phyloP scores from a whole-genome alignment of 23 tunicate species.

The Trididemnum miniatum region DNA sequence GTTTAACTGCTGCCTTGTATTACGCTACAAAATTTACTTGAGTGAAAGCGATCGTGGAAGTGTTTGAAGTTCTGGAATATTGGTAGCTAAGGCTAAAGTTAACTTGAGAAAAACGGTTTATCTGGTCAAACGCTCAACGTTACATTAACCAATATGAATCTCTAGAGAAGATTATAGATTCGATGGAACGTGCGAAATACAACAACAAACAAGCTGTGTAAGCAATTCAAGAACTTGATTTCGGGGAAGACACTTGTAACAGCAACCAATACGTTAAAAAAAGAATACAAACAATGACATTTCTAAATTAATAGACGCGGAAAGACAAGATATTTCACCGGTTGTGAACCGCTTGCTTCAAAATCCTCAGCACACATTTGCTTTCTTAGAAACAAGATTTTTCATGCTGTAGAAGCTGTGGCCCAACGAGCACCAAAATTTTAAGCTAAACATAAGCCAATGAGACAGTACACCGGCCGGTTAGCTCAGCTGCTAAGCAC shows the following conservation, averaged over 20 bases:
- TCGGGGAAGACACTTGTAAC: neutral
- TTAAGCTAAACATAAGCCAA: too few relatives aligned
- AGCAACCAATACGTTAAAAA: neutral
- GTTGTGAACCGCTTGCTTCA: neutral
- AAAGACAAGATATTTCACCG: neutral
- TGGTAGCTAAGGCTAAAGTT: neutral
- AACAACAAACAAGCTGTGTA: neutral
- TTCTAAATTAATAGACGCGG: neutral
- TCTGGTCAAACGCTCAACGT: neutral
- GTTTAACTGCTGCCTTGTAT: neutral
- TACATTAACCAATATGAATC: neutral
- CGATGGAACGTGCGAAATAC: neutral
- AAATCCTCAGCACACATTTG: neutral
- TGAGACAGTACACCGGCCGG: too few relatives aligned
- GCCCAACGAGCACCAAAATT: neutral
- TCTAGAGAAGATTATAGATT: neutral
- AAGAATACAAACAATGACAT: neutral
- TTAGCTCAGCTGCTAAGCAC: neutral
- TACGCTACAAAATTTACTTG: neutral
- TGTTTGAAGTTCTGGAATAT: neutral
- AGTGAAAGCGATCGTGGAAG: neutral
- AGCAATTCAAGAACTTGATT: neutral
- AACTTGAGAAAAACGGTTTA: neutral
- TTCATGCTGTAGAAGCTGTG: neutral
- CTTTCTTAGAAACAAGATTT: neutral